phyloP scores from a whole-genome alignment of 2,113 vertebrate genomes.

The Atractosteus spatula region DNA sequence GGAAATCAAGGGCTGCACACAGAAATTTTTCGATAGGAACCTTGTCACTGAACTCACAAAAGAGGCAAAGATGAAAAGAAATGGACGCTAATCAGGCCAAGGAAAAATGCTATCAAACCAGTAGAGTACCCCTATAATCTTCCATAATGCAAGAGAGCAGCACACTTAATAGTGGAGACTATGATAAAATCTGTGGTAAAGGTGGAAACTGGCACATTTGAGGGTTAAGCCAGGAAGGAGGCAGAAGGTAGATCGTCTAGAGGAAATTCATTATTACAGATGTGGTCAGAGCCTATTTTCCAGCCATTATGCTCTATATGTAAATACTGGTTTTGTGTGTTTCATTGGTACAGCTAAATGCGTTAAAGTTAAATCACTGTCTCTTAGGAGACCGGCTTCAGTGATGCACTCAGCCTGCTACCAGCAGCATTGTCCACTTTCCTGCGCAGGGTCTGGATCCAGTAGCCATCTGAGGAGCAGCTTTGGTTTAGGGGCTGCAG shows the following conservation, averaged over 20 bases:
- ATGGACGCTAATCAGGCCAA: constrained; percentile 69
- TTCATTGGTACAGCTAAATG: constrained; percentile 16
- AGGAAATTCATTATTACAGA: no score
- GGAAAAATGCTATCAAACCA: constrained; percentile 74
- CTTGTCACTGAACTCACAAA: constrained; percentile 75
- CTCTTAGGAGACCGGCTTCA: no score
- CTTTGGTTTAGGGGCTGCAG: no score
- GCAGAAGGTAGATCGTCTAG: no score
- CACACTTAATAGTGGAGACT: constrained; percentile 24
- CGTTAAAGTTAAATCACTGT: no score
- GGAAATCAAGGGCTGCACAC: constrained; percentile 63
- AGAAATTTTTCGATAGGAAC: constrained; percentile 70
- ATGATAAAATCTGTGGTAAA: constrained; percentile 36
- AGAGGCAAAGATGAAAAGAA: constrained; percentile 89
- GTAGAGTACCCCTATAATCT: constrained; percentile 74
- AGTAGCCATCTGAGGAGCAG: no score
- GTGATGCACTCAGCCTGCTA: no score
- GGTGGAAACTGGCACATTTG: neutral
- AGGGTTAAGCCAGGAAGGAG: neutral
- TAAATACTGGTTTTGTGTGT: constrained; percentile 39
- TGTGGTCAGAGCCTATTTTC: no score
- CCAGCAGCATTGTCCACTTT: no score
- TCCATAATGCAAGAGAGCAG: constrained; percentile 74
- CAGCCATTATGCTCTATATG: no score
- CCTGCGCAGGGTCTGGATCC: no score